phyloP scores from a whole-genome alignment of 2,113 vertebrate genomes.

The Eubucco bourcierii region DNA sequence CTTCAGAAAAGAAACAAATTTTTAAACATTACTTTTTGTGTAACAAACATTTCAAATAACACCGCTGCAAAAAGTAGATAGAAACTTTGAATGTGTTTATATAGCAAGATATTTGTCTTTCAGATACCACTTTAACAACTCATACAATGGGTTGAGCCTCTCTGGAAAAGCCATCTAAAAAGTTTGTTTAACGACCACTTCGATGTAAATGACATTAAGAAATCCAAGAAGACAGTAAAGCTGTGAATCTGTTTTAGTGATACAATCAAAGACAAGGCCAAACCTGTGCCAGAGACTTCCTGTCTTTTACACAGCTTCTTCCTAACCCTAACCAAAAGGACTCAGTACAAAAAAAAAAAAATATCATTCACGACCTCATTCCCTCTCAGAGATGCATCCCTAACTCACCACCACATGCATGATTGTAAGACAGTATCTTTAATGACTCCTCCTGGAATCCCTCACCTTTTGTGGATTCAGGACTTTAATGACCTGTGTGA shows the following conservation, averaged over 20 bases:
- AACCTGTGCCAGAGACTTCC: not conserved
- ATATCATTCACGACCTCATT: not conserved
- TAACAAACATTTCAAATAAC: not conserved
- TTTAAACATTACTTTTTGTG: not conserved
- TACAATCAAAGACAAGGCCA: not conserved
- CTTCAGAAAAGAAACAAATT: not conserved
- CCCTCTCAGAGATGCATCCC: not conserved
- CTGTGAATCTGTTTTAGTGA: not conserved
- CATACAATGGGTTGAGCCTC: not conserved
- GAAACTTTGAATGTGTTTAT: not conserved
- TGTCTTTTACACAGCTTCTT: not conserved
- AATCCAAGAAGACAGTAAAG: not conserved
- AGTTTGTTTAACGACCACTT: not conserved
- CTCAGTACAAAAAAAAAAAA: not conserved
- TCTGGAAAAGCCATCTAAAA: not conserved
- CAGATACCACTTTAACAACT: not conserved
- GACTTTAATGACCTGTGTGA: conserved; percentile 99
- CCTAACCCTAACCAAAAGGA: not conserved
- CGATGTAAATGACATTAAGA: not conserved
- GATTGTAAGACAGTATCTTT: not conserved
- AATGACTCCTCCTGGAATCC: not conserved
- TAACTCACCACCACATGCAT: not conserved
- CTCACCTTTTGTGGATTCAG: conserved; percentile 98
- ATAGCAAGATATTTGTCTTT: not conserved
- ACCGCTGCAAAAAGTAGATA: not conserved